Evolutionary conservation across 2,797 vertebrate species (phyloP), one percentile per base, ranked within the genome.

Genomic region (Cynopterus sphinx): DNA sequence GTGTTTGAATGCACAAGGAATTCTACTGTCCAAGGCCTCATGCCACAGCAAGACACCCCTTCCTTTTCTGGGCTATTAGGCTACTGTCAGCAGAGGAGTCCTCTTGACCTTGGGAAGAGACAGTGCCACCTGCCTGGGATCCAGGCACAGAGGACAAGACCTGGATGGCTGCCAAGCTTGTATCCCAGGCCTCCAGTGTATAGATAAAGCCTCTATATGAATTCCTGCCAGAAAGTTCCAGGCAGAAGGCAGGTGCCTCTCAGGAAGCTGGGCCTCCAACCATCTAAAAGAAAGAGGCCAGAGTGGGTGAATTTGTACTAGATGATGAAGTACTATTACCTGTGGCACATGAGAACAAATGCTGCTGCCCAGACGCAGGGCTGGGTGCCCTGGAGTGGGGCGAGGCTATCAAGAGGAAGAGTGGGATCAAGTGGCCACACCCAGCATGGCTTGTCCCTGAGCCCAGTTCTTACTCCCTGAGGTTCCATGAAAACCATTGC

Each of bases 321-420:
- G 39, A 4, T 36, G 61, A 46, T 17, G 21, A 57, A 36, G 31
- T 13, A 4, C 70, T 17, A 4, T 61, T 17, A 15, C 51, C 28
- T 2, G 3, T 3, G 2, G 51, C 24, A 33, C 5, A 24, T 3
- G 8, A 53, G 33, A 70, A 33, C 1, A 2, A 15, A 63, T 6
- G 0, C n/a, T 63, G 19, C 17, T 24, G 22, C 36, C 46, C 53
- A 9, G 73, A 19, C 3, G 3, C 19, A 6, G 11, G 70, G 19
- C 15, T 3, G 2, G 9, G 36, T 0, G 8, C 55, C 51, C 10
- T 53, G 15, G 43, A 28, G 55, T 22, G 70, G 33, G 65, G 51
- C 1, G 9, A 9, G 31, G 57, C 67, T 28, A 41, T n/a, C 24
- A 21, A 16, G 9, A 31, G 68, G 51, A 2, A 1, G 21, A 10